These are phyloP conservation scores for Forficula auricularia DNA, from an alignment of 1,140 invertebrate genomes.

Conservation along the genomic window DNA sequence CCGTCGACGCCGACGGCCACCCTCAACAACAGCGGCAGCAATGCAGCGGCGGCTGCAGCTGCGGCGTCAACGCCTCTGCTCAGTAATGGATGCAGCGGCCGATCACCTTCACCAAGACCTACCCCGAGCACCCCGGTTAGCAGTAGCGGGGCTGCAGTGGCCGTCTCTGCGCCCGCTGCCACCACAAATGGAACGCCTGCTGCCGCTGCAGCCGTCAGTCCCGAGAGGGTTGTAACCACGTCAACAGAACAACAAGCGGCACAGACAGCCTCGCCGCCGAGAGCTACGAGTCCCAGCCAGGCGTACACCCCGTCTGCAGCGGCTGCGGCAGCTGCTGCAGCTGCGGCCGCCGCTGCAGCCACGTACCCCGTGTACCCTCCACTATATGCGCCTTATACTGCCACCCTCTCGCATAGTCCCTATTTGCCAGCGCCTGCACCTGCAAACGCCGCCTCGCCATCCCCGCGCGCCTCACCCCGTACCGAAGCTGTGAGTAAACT, in stretches of 20 bases:
- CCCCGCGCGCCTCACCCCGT: constrained; percentile 20
- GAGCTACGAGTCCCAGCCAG: constrained; percentile 8
- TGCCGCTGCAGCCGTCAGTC: constrained; percentile 2
- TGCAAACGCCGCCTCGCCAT: constrained; percentile 26
- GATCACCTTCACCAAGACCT: neutral
- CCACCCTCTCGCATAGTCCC: constrained; percentile 44
- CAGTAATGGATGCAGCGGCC: neutral
- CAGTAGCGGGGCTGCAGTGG: constrained; percentile 15
- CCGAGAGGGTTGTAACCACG: neutral
- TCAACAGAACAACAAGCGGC: neutral
- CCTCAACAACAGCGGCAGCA: constrained; percentile 6
- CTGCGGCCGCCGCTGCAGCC: constrained; percentile 24
- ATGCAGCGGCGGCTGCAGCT: constrained; percentile 2
- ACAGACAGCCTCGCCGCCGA: constrained; percentile 6
- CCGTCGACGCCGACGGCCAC: constrained; percentile 6
- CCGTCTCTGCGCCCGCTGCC: neutral
- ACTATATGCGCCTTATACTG: constrained; percentile 53
- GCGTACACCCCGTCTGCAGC: constrained; percentile 19
- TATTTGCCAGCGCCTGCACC: constrained; percentile 35
- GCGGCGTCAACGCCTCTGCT: neutral
- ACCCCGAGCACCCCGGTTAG: constrained; percentile 9
- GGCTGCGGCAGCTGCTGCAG: neutral
- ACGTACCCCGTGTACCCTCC: constrained; percentile 41
- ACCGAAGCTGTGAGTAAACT: neutral
- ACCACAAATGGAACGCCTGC: constrained; percentile 6